Evolutionary conservation across 2,888 invertebrate species (phyloP).

Genomic region (Rotaria sp.): DNA sequence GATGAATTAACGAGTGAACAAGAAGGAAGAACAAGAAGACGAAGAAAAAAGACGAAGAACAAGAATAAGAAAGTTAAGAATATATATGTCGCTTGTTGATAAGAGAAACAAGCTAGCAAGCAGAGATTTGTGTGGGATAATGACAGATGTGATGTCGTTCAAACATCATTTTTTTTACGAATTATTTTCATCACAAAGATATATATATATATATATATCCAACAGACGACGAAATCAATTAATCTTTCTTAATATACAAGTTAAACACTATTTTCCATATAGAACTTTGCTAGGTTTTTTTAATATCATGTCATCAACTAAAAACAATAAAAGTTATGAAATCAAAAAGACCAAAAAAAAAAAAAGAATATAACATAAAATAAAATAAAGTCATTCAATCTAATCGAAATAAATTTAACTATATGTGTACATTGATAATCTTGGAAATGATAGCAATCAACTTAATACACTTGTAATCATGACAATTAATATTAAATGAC

Average conservation of each 20-base stretch:
- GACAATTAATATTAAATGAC: neutral
- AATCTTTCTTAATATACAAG: neutral
- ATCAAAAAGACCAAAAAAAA: neutral
- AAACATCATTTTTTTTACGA: neutral
- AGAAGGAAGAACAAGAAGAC: neutral
- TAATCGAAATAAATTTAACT: neutral
- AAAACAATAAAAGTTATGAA: neutral
- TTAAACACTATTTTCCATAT: neutral
- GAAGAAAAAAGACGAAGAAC: neutral
- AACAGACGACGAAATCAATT: neutral
- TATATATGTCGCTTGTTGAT: constrained; percentile 19
- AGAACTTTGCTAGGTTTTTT: neutral
- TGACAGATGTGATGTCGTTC: constrained; percentile 22
- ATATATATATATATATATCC: neutral
- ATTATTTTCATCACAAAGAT: neutral
- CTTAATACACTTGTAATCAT: neutral
- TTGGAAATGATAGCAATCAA: neutral
- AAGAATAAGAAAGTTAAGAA: constrained; percentile 13
- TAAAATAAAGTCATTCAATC: neutral
- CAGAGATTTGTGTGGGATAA: constrained; percentile 15
- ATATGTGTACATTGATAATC: neutral
- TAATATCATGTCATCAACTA: neutral
- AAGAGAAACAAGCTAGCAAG: constrained; percentile 14
- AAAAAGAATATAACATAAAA: neutral
- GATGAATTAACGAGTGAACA: constrained; percentile 19